Conservation (phyloP, 2,113 vertebrate genomes). For the Spheniscus mendiculus region DNA sequence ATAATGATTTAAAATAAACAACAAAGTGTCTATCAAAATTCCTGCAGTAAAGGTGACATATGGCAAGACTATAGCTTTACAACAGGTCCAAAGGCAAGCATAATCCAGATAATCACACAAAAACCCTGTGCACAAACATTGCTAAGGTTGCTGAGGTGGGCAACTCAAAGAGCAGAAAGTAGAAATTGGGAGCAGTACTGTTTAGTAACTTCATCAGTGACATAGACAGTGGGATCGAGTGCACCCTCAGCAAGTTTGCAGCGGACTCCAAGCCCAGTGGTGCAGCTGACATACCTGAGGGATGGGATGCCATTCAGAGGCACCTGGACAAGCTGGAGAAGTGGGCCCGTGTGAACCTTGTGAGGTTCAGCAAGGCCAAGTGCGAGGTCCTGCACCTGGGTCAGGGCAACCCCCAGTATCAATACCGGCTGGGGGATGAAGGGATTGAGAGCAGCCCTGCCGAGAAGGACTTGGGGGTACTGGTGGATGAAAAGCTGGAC, state of each 20-base stretch:
- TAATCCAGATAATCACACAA: background rate
- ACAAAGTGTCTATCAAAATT: background rate
- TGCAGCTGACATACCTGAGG: rapidly evolving
- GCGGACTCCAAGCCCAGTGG: background rate
- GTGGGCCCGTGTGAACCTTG: rapidly evolving
- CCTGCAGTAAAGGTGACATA: background rate
- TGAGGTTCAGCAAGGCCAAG: background rate
- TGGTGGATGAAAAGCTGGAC: background rate
- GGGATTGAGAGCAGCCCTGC: background rate
- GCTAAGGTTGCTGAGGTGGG: background rate
- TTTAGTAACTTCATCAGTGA: background rate
- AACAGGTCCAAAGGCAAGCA: background rate
- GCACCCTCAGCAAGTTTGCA: rapidly evolving
- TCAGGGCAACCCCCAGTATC: background rate
- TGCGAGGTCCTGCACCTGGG: background rate
- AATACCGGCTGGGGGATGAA: background rate
- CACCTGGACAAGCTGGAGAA: background rate
- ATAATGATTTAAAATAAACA: background rate
- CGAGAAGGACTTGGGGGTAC: too few relatives aligned
- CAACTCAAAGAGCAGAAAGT: background rate
- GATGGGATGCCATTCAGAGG: background rate
- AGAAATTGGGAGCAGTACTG: background rate
- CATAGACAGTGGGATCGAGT: background rate
- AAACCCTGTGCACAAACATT: background rate
- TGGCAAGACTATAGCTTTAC: background rate